Base-by-base conservation (phyloP, 2,113 vertebrate genomes). In the Neodon shergylaensis region DNA sequence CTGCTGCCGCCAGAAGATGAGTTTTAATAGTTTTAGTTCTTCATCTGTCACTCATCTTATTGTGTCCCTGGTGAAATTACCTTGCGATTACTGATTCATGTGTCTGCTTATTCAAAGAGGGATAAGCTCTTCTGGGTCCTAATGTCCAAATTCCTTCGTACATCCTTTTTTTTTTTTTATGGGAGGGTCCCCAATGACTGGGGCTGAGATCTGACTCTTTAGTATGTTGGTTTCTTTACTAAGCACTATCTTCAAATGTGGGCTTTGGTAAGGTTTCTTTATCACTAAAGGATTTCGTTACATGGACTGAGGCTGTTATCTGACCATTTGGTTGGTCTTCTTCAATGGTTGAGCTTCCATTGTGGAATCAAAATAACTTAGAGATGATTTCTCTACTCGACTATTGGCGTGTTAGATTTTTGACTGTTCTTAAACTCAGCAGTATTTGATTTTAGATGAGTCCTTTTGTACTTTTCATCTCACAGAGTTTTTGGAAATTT, bases 401-500 rank as follows among this genome's bases (percentile, higher is more conserved):
- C 44, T 94, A 96, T 92, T 70, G 90, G 94, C 90, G 6, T 83
- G 52, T 94, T 97, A 82, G 14, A 76, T 52, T 94, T 94, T 89
- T 19, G 19, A 77, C 47, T 73, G 52, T 54, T 84, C 90, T 96
- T 95, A 76, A 93, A 94, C 82, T 96, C 73, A 88, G 92, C 91
- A 96, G 47, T 89, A 92, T 90, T 96, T 97, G 88, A 95, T 93
- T 95, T 96, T 61, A 82, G 31, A 78, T 93, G 68, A 70, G 8
- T 79, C 36, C 16, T 83, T 89, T 83, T 83, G 47, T 1, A 88
- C 2, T 16, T 89, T 94, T 54, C 65, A 5, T 74, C n/a, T 87
- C 19, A 44, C 5, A 70, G 47, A 58, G 11, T 91, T 87, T 89
- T 91, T 74, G 83, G 44, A 47, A 91, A 74, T 87, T 95, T 94